These are phyloP conservation scores for Saguinus oedipus DNA, from an alignment of 2,797 vertebrate species.

Conservation along the genomic window DNA sequence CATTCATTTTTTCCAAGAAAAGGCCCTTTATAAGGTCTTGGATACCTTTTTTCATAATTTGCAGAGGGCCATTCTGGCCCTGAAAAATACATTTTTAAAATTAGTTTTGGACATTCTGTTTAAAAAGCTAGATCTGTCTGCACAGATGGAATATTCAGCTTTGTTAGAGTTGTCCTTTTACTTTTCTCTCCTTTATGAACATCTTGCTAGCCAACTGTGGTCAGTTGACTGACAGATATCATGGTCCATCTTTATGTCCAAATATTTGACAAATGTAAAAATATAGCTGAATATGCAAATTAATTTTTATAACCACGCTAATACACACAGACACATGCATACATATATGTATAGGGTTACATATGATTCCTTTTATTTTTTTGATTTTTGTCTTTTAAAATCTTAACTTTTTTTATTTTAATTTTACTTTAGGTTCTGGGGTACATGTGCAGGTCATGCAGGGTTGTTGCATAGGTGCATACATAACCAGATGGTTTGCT, in stretches of 20 bases:
- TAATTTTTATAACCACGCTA: neutral
- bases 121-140: neutral
- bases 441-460: no score
- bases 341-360: neutral
- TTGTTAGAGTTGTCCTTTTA: neutral
- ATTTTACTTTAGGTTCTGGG: no score
- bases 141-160: neutral
- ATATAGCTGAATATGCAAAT: neutral
- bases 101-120: neutral
- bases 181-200: neutral
- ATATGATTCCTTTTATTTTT: neutral
- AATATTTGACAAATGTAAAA: slow-evolving; percentile 41
- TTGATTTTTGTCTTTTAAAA: neutral
- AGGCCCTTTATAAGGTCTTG: neutral
- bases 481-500: no score
- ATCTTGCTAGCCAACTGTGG: neutral
- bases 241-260: neutral
- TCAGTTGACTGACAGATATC: neutral
- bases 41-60: neutral
- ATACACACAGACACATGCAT: neutral
- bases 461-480: no score
- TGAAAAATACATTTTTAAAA: neutral
- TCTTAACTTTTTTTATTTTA: neutral
- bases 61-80: neutral
- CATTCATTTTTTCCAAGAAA: neutral